Percentiles rank a stretch among this genome's conserved stretches.
Conservation (phyloP, 1,140 invertebrate species). For the Sycophaga agraensis region DNA sequence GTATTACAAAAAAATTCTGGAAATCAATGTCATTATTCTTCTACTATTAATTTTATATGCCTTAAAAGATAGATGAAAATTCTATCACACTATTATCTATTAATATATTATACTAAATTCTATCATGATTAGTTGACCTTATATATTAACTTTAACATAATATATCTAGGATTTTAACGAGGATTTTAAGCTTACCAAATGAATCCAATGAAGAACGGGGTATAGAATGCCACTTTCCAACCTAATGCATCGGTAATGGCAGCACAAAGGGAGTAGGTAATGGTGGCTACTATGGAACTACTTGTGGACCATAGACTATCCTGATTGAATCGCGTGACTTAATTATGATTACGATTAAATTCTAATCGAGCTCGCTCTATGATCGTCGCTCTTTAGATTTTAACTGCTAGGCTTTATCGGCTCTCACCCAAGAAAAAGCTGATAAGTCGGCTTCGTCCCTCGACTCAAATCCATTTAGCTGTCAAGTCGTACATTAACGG, state of each 20-base stretch:
- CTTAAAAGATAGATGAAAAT: too few species aligned
- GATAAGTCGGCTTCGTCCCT: constrained; percentile 75
- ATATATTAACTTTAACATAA: too few species aligned
- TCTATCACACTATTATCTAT: too few species aligned
- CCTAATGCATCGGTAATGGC: constrained; percentile 64
- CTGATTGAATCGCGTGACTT: too few species aligned
- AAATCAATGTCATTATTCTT: too few species aligned
- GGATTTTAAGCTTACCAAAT: constrained; percentile 74
- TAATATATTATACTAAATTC: too few species aligned
- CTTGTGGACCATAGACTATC: constrained; percentile 48
- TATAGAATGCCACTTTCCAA: constrained; percentile 78
- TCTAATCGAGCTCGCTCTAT: too few species aligned
- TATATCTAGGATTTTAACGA: too few species aligned
- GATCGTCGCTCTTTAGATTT: constrained; percentile 23
- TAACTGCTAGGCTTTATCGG: background rate
- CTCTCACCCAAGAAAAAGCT: constrained; percentile 69
- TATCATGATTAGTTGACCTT: too few species aligned
- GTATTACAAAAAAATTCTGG: too few species aligned
- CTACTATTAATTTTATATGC: too few species aligned
- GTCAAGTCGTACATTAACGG: constrained; percentile 81
- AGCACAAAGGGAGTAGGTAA: constrained; percentile 71
- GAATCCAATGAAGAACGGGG: constrained; percentile 65
- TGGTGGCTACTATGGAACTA: constrained; percentile 68
- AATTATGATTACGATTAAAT: background rate
- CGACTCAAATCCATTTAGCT: constrained; percentile 80